phyloP scores from a whole-genome alignment of 2,797 vertebrate genomes.

The Tragopan temminckii region DNA sequence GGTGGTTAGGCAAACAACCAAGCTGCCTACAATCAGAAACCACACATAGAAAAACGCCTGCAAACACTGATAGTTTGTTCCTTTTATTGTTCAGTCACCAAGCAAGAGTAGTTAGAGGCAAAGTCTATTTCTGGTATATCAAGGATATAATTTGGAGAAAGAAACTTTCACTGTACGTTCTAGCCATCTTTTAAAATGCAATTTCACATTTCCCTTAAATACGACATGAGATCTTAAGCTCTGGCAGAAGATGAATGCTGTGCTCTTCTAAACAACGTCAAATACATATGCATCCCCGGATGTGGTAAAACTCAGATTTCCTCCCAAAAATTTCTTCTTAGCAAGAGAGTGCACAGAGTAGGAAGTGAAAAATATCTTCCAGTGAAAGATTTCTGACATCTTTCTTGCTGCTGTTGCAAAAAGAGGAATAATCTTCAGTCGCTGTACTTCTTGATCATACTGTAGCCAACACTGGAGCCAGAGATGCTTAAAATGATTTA shows the following conservation, averaged over 20 bases:
- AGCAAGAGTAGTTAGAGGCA: neutral
- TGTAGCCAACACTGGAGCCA: neutral
- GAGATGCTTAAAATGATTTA: neutral
- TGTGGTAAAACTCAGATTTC: conserved; percentile 42
- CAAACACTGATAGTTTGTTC: neutral
- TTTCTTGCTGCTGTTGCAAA: neutral
- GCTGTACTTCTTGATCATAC: neutral
- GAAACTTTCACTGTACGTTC: neutral
- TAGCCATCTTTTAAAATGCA: conserved; percentile 27
- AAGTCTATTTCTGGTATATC: conserved; percentile 54
- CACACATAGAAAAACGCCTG: neutral
- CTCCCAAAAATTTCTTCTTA: conserved; percentile 33
- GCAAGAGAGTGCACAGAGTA: conserved; percentile 26
- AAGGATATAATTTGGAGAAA: conserved; percentile 64
- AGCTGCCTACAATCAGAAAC: conserved; percentile 10
- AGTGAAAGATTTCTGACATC: conserved; percentile 28
- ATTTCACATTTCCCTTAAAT: conserved; percentile 47
- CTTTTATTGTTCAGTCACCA: neutral
- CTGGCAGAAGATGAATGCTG: conserved; percentile 50
- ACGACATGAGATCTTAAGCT: conserved; percentile 11
- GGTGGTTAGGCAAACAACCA: conserved; percentile 17
- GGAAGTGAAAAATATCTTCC: conserved; percentile 33
- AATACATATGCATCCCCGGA: conserved; percentile 1
- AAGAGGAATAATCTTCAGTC: neutral
- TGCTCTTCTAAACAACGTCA: conserved; percentile 44